A percentile compares a stretch with the other conserved stretches of the same genome.
phyloP scores from a whole-genome alignment of 2,113 vertebrate genomes.

The Tachysurus fulvidraco region DNA sequence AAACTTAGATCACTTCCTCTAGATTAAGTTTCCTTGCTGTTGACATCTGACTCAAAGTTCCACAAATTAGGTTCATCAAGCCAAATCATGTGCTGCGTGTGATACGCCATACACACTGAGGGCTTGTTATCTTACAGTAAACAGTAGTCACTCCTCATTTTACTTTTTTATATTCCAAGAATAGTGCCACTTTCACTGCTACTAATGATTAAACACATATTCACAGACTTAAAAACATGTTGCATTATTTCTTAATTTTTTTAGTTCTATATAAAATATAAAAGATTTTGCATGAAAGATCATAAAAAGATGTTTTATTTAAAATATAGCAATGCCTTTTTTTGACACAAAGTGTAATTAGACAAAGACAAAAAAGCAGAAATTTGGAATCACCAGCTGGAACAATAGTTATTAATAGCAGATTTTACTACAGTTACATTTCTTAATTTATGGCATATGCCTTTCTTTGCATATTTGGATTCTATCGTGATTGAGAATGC shows the following conservation, averaged over 20 bases:
- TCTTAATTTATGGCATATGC: not conserved
- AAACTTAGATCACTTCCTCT: constrained; percentile 27
- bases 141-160: not conserved
- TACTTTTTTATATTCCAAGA: not conserved
- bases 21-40: constrained; percentile 15
- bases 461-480: not conserved
- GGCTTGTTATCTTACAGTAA: too few species aligned
- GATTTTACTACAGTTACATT: not conserved
- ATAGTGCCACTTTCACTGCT: not conserved
- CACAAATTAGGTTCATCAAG: not conserved
- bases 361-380: not conserved
- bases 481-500: not conserved
- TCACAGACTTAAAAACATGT: not conserved
- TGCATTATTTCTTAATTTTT: too few species aligned
- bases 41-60: constrained; percentile 17
- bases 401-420: not conserved
- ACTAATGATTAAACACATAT: not conserved
- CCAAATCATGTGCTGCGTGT: constrained; percentile 36
- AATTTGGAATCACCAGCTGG: not conserved
- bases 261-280: not conserved
- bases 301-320: not conserved
- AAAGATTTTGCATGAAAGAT: not conserved
- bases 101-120: not conserved
- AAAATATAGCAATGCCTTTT: not conserved
- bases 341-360: not conserved